Evolutionary conservation across 2,113 vertebrate species (phyloP).

Genomic region (Phasianus colchicus): DNA sequence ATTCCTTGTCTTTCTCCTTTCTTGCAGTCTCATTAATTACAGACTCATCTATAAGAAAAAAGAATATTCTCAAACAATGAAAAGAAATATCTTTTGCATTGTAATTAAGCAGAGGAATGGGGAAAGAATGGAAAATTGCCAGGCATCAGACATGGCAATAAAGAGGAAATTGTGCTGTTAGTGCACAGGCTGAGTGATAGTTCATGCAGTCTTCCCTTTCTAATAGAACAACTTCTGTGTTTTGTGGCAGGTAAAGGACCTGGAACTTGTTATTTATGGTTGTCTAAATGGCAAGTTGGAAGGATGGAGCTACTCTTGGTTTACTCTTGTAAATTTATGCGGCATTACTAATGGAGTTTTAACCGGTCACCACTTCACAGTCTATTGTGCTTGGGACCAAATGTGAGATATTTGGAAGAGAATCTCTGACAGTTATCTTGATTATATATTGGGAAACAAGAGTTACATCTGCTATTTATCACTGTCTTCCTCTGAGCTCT

Average conservation of each 20-base stretch:
- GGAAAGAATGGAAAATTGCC: background rate
- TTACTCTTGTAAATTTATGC: background rate
- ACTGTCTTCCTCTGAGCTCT: background rate
- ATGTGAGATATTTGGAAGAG: background rate
- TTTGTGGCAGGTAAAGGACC: background rate
- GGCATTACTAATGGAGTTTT: background rate
- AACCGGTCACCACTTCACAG: background rate
- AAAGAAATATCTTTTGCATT: background rate
- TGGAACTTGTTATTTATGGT: background rate
- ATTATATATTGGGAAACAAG: background rate
- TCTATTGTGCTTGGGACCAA: background rate
- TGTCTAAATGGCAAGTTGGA: background rate
- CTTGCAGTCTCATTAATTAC: background rate
- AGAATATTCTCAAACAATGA: background rate
- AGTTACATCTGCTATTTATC: background rate
- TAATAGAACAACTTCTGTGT: background rate
- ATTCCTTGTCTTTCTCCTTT: constrained; percentile 9
- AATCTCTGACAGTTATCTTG: background rate
- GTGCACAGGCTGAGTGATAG: background rate
- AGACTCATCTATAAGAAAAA: background rate
- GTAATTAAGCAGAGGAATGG: background rate
- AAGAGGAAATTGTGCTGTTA: background rate
- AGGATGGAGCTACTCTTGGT: background rate
- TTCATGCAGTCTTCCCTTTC: background rate
- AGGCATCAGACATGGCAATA: background rate